Evolutionary conservation across 2,113 vertebrate species (phyloP), one percentile per base, ranked within the genome.

Genomic region (Pimephales promelas): DNA sequence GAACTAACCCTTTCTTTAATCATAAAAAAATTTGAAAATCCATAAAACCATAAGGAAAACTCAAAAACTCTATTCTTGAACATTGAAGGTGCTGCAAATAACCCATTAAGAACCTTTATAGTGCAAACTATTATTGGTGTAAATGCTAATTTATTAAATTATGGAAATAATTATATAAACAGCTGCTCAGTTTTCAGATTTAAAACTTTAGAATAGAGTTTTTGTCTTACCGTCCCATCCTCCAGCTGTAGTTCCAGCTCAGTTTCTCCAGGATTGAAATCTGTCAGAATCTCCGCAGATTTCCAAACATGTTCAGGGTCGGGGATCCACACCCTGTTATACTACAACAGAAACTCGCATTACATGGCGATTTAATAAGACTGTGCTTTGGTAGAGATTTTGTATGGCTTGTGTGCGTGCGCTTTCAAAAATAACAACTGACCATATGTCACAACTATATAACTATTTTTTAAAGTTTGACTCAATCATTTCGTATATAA

Each of bases 301-400:
- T 93, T 95, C 98, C 98, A 99, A 28, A 99, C 96, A 86, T 97
- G 93, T 72, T 97, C 93, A 1, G 90, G 70, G 90, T 99, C 95
- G n/a, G 96, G 96, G 72, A 99, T 96, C 98, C 98, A 99, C 31
- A 99, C 96, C 90, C 97, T 94, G 89, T 99, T 99, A 92, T 95
- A 99, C 98, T 99, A 64, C 22, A 2, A 45, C 10, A 62, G 0
- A 85, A 11, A 28, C 59, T 77, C 22, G n/a, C 49, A 56, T 75
- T 56, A 36, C 31, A 68, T 3, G 4, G 5, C 3, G 7, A 2
- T 45, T 40, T 11, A 2, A 68, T 2, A 34, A 75, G 16, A 61
- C 0, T 40, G 49, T 26, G 61, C 22, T 26, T 40, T 8, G 43
- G 31, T 68, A 34, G 5, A 64, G 16, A 8, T 14, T 22, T 24